Conservation (phyloP, 2,113 vertebrate species). For the Barnardius zonarius region DNA sequence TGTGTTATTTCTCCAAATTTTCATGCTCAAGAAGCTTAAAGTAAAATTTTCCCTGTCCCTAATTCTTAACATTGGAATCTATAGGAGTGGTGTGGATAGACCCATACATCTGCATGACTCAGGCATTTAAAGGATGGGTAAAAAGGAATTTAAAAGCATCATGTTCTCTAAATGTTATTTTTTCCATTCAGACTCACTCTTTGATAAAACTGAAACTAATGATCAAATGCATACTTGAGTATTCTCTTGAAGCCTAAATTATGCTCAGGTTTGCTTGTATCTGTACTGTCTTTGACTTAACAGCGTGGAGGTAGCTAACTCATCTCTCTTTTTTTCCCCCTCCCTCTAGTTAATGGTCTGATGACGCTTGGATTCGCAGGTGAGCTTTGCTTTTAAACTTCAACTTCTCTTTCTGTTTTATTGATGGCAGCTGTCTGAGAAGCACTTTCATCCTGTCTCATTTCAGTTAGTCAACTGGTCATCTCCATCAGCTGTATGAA, state of each 20-base stretch:
- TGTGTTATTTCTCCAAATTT: neutral
- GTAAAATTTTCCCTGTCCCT: neutral
- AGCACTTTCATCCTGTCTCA: neutral
- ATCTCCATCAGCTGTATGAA: neutral
- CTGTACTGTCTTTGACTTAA: neutral
- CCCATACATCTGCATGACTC: neutral
- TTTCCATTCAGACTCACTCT: neutral
- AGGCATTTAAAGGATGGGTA: neutral
- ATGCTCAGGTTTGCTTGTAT: neutral
- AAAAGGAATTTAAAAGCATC: neutral
- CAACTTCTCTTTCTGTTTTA: neutral
- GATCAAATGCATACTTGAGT: neutral
- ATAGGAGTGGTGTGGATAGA: neutral
- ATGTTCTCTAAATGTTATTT: neutral
- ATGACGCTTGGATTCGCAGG: constrained; percentile 58
- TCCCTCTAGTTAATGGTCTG: constrained; percentile 43
- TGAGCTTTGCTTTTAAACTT: constrained; percentile 40
- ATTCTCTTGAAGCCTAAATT: neutral
- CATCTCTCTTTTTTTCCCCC: neutral
- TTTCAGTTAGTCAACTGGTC: neutral
- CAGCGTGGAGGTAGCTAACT: neutral
- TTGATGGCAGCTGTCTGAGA: neutral
- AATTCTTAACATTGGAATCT: neutral
- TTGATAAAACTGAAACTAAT: neutral
- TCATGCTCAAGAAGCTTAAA: neutral